A percentile compares a stretch with the other conserved stretches of the same genome.
Evolutionary conservation across 2,113 vertebrate species (phyloP).

Genomic region (Plecotus auritus): DNA sequence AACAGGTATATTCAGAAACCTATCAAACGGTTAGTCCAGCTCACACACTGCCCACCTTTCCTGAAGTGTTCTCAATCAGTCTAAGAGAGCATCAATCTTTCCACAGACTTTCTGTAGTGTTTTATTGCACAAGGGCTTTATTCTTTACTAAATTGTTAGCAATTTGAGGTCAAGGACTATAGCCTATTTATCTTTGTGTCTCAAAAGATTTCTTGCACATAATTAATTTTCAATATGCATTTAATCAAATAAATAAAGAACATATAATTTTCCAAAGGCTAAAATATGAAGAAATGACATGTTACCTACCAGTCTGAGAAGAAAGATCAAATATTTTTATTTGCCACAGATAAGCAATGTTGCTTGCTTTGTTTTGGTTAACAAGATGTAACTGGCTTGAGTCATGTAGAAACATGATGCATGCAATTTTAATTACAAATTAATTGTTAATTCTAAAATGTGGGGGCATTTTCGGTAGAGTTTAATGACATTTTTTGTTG

Average conservation of each 20-base stretch:
- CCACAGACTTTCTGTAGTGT: neutral
- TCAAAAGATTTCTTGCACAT: neutral
- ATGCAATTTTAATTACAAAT: neutral
- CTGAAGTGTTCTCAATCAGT: neutral
- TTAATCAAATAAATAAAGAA: constrained; percentile 13
- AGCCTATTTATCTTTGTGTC: neutral
- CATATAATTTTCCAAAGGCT: neutral
- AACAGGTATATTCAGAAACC: neutral
- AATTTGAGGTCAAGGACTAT: neutral
- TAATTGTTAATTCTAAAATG: constrained; percentile 16
- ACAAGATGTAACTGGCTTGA: neutral
- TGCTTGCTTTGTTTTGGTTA: neutral
- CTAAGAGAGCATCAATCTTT: neutral
- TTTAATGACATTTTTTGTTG: neutral
- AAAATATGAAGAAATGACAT: neutral
- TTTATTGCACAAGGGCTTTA: neutral
- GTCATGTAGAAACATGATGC: neutral
- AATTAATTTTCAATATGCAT: neutral
- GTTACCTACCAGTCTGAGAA: neutral
- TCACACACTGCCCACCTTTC: neutral
- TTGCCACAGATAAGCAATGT: neutral
- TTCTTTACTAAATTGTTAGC: neutral
- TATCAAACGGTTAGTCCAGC: neutral
- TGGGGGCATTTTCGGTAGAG: neutral
- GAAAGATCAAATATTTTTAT: constrained; percentile 5